Conservation (phyloP, 2,113 vertebrate species). For the Varanus salvator region DNA sequence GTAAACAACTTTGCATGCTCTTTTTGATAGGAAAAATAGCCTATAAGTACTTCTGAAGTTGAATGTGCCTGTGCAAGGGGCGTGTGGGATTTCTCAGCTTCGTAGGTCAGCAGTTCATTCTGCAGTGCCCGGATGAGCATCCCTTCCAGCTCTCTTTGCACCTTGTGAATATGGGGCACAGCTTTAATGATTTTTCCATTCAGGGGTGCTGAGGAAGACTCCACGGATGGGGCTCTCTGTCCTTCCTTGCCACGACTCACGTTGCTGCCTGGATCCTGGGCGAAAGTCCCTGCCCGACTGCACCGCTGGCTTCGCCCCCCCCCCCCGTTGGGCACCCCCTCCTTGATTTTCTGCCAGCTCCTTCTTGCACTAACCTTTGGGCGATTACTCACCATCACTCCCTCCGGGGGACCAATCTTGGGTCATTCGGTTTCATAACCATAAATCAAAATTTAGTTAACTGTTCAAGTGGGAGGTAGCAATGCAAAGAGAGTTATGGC, state of each 20-base stretch:
- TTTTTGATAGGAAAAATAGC: too few relatives aligned
- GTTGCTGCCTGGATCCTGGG: neutral
- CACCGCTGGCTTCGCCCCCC: neutral
- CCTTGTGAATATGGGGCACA: neutral
- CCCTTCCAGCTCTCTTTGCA: neutral
- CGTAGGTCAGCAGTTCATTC: neutral
- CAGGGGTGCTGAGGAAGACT: too few relatives aligned
- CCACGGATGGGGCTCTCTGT: too few relatives aligned
- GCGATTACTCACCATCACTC: neutral
- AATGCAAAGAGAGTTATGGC: slow-evolving; percentile 15
- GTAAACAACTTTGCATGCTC: too few relatives aligned
- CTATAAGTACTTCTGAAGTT: too few relatives aligned
- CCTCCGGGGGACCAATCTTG: rapidly evolving
- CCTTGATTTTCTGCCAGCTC: rapidly evolving
- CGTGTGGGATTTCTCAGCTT: neutral
- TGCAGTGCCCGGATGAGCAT: neutral
- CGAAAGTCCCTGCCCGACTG: neutral
- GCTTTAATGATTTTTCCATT: too few relatives aligned
- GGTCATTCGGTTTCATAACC: neutral
- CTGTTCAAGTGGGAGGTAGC: slow-evolving; percentile 18
- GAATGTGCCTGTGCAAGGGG: too few relatives aligned
- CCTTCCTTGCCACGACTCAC: too few relatives aligned
- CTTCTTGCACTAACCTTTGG: neutral
- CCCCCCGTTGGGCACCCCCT: rapidly evolving
- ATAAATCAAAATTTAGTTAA: slow-evolving; percentile 35